phyloP scores from a whole-genome alignment of 2,888 invertebrate species.

The Apoda limacodes region DNA sequence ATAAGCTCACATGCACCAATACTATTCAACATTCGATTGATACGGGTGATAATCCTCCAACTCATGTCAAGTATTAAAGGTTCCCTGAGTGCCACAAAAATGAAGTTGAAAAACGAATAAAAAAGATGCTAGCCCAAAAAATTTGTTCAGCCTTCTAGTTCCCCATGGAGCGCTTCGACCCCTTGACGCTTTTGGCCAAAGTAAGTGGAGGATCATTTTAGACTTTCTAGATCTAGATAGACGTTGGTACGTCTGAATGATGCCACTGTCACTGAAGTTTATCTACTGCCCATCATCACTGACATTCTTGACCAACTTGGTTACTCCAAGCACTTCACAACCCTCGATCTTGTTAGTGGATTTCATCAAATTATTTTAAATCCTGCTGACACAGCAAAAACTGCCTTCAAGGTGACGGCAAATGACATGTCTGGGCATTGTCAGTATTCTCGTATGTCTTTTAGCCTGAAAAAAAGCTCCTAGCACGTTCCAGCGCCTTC shows the following conservation, averaged over 20 bases:
- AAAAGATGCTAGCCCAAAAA: no score
- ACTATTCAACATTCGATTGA: no score
- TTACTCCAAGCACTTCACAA: slow-evolving; percentile 18
- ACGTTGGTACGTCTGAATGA: slow-evolving; percentile 14
- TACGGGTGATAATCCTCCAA: no score
- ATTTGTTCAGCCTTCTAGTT: slow-evolving; percentile 14
- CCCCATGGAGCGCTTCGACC: slow-evolving; percentile 18
- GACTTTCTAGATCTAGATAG: slow-evolving; percentile 15
- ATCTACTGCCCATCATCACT: no score
- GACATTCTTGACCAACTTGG: no score
- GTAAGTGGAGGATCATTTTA: slow-evolving; percentile 13
- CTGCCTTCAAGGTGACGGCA: slow-evolving; percentile 18
- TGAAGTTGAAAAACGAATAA: no score
- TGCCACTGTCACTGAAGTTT: no score
- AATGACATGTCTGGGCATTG: slow-evolving; percentile 17
- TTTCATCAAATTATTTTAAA: slow-evolving; percentile 9
- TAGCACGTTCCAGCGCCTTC: slow-evolving; percentile 24
- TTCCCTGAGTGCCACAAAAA: no score
- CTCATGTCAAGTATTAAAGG: slow-evolving; percentile 18
- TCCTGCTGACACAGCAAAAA: slow-evolving; percentile 13
- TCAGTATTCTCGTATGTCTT: no score
- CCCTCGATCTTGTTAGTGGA: slow-evolving; percentile 18
- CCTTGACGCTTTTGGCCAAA: slow-evolving; percentile 15
- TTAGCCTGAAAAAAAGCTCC: slow-evolving; percentile 21
- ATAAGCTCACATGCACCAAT: no score